Evolutionary conservation across 2,797 vertebrate species (phyloP).

Genomic region (Tragelaphus eurycerus): DNA sequence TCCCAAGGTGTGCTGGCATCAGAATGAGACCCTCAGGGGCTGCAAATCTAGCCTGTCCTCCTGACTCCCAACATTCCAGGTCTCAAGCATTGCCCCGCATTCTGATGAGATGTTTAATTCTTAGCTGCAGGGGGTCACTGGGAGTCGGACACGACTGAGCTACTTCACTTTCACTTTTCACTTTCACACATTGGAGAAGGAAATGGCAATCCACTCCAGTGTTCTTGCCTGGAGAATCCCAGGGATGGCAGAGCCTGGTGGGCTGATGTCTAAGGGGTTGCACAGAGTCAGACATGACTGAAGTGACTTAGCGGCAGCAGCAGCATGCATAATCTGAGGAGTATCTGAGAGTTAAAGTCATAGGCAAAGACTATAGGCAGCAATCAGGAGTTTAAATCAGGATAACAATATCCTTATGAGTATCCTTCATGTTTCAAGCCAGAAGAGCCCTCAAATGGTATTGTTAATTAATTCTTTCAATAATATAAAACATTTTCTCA

Average conservation of each 20-base stretch:
- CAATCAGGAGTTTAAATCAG: not conserved
- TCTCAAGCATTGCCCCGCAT: not conserved
- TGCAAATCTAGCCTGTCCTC: not conserved
- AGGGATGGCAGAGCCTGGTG: too few species aligned
- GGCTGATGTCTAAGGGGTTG: too few species aligned
- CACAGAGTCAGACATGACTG: too few species aligned
- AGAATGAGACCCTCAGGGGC: not conserved
- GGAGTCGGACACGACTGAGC: accelerated
- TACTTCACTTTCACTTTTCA: too few species aligned
- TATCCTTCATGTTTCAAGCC: not conserved
- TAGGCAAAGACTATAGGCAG: not conserved
- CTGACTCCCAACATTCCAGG: not conserved
- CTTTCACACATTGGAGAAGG: too few species aligned
- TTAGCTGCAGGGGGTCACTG: not conserved
- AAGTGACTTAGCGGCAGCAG: not conserved
- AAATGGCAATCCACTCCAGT: too few species aligned
- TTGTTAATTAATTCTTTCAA: not conserved
- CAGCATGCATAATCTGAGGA: not conserved
- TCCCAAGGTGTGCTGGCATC: not conserved
- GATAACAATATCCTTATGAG: not conserved
- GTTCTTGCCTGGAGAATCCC: too few species aligned
- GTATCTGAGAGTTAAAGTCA: not conserved
- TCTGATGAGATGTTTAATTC: not conserved
- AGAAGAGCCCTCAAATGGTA: not conserved
- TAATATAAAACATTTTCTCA: not conserved